Percentiles rank a stretch among this genome's conserved stretches.
Evolutionary conservation across 2,797 vertebrate species (phyloP).

Genomic region (Sternarchorhynchus goeldii): DNA sequence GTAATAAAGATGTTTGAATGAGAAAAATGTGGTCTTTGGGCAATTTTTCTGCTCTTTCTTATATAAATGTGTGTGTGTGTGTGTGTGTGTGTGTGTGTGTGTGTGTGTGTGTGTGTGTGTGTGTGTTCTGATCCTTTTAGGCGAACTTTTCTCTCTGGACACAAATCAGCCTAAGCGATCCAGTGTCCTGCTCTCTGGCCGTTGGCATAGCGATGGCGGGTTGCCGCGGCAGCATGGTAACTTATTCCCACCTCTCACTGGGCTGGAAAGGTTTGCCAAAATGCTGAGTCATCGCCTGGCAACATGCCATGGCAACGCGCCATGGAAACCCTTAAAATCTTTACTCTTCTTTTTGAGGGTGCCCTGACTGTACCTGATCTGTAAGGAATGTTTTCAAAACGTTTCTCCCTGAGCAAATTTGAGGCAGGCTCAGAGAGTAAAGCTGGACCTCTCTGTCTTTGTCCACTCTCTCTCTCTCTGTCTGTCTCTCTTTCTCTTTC

Average conservation of each 20-base stretch:
- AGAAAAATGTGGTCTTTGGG: too few species aligned
- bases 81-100: neutral
- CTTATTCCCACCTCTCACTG: conserved; percentile 42
- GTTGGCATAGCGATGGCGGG: conserved; percentile 46
- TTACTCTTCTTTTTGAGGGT: neutral
- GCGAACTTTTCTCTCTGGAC: conserved; percentile 46
- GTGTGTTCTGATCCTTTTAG: conserved; percentile 23
- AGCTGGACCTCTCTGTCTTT: neutral
- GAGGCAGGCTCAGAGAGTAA: too few species aligned
- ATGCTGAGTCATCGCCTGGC: conserved; percentile 54
- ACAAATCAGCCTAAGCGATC: conserved; percentile 50
- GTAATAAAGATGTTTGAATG: neutral
- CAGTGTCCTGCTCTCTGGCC: conserved; percentile 34
- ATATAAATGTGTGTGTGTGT: conserved; percentile 1
- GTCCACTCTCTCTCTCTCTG: neutral
- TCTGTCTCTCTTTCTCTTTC: neutral
- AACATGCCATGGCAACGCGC: conserved; percentile 25
- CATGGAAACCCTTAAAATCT: conserved; percentile 16
- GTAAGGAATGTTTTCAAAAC: too few species aligned
- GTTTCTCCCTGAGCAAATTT: neutral
- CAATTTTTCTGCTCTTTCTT: too few species aligned
- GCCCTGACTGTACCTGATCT: neutral
- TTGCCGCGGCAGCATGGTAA: conserved; percentile 24
- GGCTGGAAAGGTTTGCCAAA: conserved; percentile 59
- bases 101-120: conserved; percentile 29